phyloP scores from a whole-genome alignment of 2,797 vertebrate genomes.

The Lagorchestes hirsutus region DNA sequence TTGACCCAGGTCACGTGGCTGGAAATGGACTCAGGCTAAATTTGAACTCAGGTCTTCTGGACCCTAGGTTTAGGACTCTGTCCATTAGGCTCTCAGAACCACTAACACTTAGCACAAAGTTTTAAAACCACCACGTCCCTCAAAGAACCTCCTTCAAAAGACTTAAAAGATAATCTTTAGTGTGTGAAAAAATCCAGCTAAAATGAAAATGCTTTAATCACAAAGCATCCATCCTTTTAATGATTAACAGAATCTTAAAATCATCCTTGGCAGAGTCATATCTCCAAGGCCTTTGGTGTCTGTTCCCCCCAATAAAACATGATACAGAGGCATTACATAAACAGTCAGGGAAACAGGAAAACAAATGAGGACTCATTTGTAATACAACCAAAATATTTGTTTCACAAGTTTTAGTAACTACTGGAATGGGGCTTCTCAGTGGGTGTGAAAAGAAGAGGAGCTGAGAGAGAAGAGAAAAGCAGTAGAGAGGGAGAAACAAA shows the following conservation, averaged over 20 bases:
- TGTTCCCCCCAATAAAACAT: background rate
- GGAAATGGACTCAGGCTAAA: background rate
- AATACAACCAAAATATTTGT: constrained; percentile 71
- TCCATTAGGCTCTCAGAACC: background rate
- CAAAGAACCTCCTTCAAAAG: background rate
- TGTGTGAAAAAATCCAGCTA: background rate
- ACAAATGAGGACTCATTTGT: constrained; percentile 63
- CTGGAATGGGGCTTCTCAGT: constrained; percentile 57
- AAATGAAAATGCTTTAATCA: background rate
- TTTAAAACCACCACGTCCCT: background rate
- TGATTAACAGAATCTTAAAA: background rate
- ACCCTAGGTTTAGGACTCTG: background rate
- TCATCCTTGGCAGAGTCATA: accelerated
- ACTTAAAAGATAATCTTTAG: background rate
- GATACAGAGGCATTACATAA: constrained; percentile 26
- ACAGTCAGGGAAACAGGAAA: constrained; percentile 56
- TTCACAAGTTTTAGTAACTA: constrained; percentile 64
- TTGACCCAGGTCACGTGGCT: background rate
- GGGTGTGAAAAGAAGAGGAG: constrained; percentile 62
- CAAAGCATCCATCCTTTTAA: background rate
- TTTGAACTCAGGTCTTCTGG: background rate
- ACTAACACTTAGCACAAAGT: background rate
- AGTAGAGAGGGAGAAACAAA: constrained; percentile 42
- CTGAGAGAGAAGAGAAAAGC: constrained; percentile 34
- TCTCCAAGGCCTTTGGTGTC: background rate